Evolutionary conservation across 2,797 vertebrate species (phyloP), one percentile per base, ranked within the genome.

Genomic region (Pithecia hirsuta): DNA sequence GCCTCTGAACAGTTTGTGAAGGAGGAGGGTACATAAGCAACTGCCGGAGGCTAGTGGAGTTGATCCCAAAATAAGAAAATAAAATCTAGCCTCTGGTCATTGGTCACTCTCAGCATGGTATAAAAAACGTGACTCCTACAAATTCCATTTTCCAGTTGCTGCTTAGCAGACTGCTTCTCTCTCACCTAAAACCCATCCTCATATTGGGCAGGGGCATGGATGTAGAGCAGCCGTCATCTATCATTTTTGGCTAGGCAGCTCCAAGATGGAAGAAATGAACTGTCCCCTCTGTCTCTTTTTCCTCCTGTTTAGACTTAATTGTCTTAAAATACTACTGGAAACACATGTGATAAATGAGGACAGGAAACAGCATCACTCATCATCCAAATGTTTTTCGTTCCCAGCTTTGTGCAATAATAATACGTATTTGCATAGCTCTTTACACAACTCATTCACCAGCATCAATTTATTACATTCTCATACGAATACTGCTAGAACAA

Each of bases 241-340:
- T 97, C 87, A 52, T 76, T 61, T 95, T 82, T 96, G 24, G 39
- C 20, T 30, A 92, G 92, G 74, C 36, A 79, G 39, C 87, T 98
- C 93, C 91, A 95, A 98, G 87, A 3, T 59, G 44, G 70, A 96
- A n/a, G 61, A 93, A 98, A 97, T 36, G 91, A 67, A 92, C 61
- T 72, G 95, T 94, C 64, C 91, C 39, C 46, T 46, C 30, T 93
- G 61, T 93, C 67, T 85, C 48, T n/a, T 81, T 83, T 82, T 97
- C n/a, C 41, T 79, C 95, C 96, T 94, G 57, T 59, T 96, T 52
- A 3, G 89, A 72, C 97, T 97, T 61, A 28, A 39, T 24, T 5
- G 67, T 95, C 95, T 96, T 9, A 91, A 97, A 89, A 92, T 26
- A 89, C 36, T 64, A 2, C 75, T 41, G 78, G 64, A 84, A 97